Conservation (phyloP, 2,797 vertebrate genomes). For the Tiaroga cobitis region DNA sequence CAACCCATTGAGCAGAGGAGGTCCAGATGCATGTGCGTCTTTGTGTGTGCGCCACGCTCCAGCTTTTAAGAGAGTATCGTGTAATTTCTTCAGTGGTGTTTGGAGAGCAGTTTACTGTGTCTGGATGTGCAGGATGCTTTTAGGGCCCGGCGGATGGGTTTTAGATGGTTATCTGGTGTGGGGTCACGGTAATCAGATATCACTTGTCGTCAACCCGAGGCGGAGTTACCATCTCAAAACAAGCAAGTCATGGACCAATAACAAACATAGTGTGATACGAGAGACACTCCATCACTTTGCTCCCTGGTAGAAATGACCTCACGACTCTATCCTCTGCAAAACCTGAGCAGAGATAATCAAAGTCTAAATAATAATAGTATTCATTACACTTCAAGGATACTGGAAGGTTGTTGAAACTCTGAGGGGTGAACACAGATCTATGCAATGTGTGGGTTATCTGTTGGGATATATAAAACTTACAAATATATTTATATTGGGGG, state of each 20-base stretch:
- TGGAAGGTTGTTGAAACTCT: slow-evolving; percentile 27
- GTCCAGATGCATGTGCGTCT: slow-evolving; percentile 52
- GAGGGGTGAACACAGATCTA: not conserved
- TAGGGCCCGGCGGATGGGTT: slow-evolving; percentile 51
- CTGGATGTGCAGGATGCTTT: slow-evolving; percentile 60
- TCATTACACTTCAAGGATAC: slow-evolving; percentile 49
- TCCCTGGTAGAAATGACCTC: slow-evolving; percentile 52
- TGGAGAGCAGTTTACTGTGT: slow-evolving; percentile 36
- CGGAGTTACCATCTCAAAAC: slow-evolving; percentile 62
- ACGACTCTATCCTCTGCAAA: slow-evolving; percentile 37
- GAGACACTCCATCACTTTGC: slow-evolving; percentile 44
- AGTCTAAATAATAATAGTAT: slow-evolving; percentile 61
- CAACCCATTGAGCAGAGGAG: slow-evolving; percentile 51
- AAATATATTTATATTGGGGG: not conserved
- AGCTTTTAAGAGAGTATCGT: slow-evolving; percentile 53
- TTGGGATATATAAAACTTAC: not conserved
- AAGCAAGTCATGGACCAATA: slow-evolving; percentile 73
- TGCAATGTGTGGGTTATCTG: slow-evolving; percentile 23
- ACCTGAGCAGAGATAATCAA: slow-evolving; percentile 41
- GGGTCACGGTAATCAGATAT: slow-evolving; percentile 71
- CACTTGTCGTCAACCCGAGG: slow-evolving; percentile 75
- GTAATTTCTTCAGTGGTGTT: slow-evolving; percentile 43
- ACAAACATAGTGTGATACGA: slow-evolving; percentile 71
- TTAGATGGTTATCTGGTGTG: slow-evolving; percentile 59
- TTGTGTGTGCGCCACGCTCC: slow-evolving; percentile 21